phyloP scores from a whole-genome alignment of 2,888 invertebrate genomes.

The Stegophylla sp. region DNA sequence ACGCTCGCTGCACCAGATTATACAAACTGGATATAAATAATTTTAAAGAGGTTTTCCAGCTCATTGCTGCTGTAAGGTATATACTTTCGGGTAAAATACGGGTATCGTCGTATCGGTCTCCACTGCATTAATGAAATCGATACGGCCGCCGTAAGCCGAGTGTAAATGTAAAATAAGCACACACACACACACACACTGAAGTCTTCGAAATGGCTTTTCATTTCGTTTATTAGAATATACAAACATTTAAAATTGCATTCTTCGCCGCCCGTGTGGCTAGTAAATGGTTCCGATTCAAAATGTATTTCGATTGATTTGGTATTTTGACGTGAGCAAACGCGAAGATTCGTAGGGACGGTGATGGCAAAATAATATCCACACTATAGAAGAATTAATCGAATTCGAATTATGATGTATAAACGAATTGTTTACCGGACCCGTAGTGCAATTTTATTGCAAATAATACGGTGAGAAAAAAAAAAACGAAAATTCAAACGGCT shows the following conservation, averaged over 20 bases:
- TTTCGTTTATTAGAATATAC: not conserved
- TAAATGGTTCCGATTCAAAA: too few relatives aligned
- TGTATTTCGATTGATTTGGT: too few relatives aligned
- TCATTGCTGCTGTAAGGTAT: slow-evolving; percentile 12
- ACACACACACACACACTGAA: not conserved
- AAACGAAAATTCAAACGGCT: too few relatives aligned
- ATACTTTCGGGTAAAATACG: slow-evolving; percentile 1
- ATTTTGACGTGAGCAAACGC: too few relatives aligned
- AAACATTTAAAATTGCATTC: not conserved
- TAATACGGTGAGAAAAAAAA: too few relatives aligned
- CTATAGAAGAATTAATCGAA: too few relatives aligned
- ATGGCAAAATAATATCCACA: too few relatives aligned
- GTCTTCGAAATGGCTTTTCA: not conserved
- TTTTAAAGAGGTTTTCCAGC: slow-evolving; percentile 48
- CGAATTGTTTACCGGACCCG: too few relatives aligned
- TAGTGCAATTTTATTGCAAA: too few relatives aligned
- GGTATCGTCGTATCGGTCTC: not conserved
- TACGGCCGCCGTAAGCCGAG: not conserved
- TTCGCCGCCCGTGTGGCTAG: too few relatives aligned
- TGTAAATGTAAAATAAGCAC: not conserved
- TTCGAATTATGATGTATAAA: too few relatives aligned
- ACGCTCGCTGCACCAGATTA: not conserved
- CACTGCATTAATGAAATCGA: slow-evolving; percentile 23
- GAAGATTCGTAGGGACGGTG: too few relatives aligned
- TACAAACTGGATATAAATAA: slow-evolving; percentile 7